phyloP scores from a whole-genome alignment of 1,140 invertebrate genomes.

The Pararge aegeria region DNA sequence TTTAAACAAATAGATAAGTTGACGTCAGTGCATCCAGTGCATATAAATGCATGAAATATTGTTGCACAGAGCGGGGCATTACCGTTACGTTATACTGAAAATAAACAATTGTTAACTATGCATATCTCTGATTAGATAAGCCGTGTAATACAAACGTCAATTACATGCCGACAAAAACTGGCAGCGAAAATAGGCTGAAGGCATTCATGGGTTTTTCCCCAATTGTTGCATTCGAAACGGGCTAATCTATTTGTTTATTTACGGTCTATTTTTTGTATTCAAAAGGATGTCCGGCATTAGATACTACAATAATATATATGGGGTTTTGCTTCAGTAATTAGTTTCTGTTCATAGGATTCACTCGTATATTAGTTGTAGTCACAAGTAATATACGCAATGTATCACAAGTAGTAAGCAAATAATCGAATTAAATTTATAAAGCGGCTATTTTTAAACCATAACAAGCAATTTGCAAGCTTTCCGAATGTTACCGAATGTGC shows the following conservation, averaged over 20 bases:
- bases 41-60: too few species aligned
- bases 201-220: slow-evolving; percentile 39
- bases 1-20: too few species aligned
- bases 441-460: too few species aligned
- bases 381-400: too few species aligned
- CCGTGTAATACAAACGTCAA: slow-evolving; percentile 1
- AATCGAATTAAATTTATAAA: too few species aligned
- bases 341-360: background rate
- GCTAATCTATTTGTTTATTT: slow-evolving; percentile 45
- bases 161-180: slow-evolving; percentile 10
- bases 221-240: slow-evolving; percentile 43
- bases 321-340: background rate
- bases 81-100: slow-evolving; percentile 8
- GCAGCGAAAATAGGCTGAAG: slow-evolving; percentile 13
- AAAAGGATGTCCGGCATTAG: slow-evolving; percentile 43
- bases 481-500: too few species aligned
- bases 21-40: too few species aligned
- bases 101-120: slow-evolving; percentile 2
- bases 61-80: slow-evolving; percentile 8
- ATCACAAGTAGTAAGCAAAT: too few species aligned
- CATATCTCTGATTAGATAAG: slow-evolving; percentile 23
- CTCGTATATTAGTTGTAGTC: too few species aligned
- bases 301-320: background rate
- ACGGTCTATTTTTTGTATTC: slow-evolving; percentile 34
- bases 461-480: too few species aligned